Conservation (phyloP, 2,888 invertebrate species). For the Laothoe populi region DNA sequence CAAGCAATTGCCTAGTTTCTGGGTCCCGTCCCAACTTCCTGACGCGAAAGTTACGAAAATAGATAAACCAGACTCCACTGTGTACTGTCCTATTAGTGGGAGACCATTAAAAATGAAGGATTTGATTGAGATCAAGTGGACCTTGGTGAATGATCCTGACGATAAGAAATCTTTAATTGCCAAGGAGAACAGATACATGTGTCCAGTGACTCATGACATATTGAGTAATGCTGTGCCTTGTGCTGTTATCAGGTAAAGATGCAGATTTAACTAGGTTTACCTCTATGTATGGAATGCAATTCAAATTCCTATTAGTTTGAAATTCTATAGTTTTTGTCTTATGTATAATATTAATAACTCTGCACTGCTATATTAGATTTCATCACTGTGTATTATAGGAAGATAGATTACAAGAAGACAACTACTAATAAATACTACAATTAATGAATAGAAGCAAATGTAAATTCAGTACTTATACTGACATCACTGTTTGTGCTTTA, state of each 20-base stretch:
- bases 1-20: conserved; percentile 96
- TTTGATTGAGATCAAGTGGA: conserved; percentile 96
- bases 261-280: conserved; percentile 15
- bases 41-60: conserved; percentile 88
- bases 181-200: conserved; percentile 97
- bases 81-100: conserved; percentile 80
- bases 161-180: conserved; percentile 94
- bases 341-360: no score
- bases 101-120: conserved; percentile 96
- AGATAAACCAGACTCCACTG: conserved; percentile 71
- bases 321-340: no score
- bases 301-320: no score
- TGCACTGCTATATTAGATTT: no score
- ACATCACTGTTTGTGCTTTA: no score
- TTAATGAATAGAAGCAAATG: no score
- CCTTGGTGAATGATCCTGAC: conserved; percentile 93
- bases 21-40: conserved; percentile 97
- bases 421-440: no score
- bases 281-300: no score
- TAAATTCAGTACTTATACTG: no score
- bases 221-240: conserved; percentile 97
- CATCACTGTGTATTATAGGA: no score
- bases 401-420: no score
- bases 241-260: conserved; percentile 89
- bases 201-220: conserved; percentile 98